Evolutionary conservation across 2,888 invertebrate genomes (phyloP), one percentile per base, ranked within the genome.

Genomic region (Pristionchus fissidentatus): DNA sequence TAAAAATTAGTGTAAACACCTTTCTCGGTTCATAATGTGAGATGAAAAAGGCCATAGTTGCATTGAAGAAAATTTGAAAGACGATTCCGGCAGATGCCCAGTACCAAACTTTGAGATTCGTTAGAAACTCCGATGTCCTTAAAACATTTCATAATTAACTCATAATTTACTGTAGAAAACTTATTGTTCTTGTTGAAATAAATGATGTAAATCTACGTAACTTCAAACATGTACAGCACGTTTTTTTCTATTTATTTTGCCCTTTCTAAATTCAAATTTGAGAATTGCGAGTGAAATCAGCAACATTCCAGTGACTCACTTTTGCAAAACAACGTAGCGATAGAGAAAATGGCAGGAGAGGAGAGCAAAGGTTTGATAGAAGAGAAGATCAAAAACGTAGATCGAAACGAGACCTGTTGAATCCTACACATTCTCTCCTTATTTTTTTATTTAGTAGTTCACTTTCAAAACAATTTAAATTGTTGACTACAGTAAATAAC

Each of bases 361-460:
- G 13, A 78, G 41, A 1, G n/a, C 22, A 52, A 78, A 78, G 1
- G 78, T 78, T 41, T 78, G 78, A 26, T 78, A 79, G 79, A 79
- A 79, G 38, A 79, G 79, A 38, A 79, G 38, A 41, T 79, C 79
- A 57, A 79, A 79, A n/a, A 79, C 79, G 38, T 79, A 79, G 79
- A 79, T 79, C 3, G 79, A 79, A 13, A 79, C 57, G 1, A 79
- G 41, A 15, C 79, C 79, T 79, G 79, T n/a, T 35, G n/a, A n/a
- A n/a, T n/a, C n/a, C n/a, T n/a, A n/a, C n/a, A n/a, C n/a, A n/a
- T n/a, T n/a, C n/a, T n/a, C n/a, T n/a, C n/a, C n/a, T n/a, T n/a
- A n/a, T n/a, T n/a, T n/a, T n/a, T n/a, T n/a, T n/a, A n/a, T n/a
- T n/a, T n/a, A n/a, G n/a, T n/a, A n/a, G n/a, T n/a, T n/a, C n/a